Conservation (phyloP, 2,113 vertebrate species). For the Corapipo altera region DNA sequence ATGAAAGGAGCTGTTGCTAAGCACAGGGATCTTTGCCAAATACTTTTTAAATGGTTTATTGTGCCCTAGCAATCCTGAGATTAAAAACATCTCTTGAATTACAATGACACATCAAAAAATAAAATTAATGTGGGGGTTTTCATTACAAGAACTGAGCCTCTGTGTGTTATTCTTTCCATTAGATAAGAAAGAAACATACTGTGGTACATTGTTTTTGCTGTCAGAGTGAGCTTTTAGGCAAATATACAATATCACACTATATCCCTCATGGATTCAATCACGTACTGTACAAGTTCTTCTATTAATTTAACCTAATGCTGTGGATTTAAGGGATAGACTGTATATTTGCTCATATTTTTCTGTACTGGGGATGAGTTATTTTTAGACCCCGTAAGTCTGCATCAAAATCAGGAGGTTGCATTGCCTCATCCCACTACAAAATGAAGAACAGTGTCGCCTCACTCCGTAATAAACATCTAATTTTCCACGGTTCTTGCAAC, state of each 20-base stretch:
- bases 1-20: conserved; percentile 74
- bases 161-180: conserved; percentile 80
- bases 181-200: conserved; percentile 73
- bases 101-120: conserved; percentile 83
- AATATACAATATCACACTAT: conserved; percentile 75
- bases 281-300: conserved; percentile 42
- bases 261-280: conserved; percentile 66
- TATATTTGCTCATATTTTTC: conserved; percentile 45
- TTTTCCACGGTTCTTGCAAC: not conserved
- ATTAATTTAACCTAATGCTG: conserved; percentile 60
- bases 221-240: conserved; percentile 76
- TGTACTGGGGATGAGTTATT: conserved; percentile 24
- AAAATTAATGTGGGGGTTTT: conserved; percentile 81
- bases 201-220: conserved; percentile 73
- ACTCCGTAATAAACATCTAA: conserved; percentile 3
- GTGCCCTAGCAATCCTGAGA: conserved; percentile 78
- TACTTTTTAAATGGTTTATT: conserved; percentile 82
- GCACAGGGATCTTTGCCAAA: conserved; percentile 76
- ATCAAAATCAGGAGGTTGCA: not conserved
- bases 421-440: not conserved
- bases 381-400: conserved; percentile 35
- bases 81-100: conserved; percentile 86
- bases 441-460: not conserved
- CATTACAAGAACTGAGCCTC: conserved; percentile 79
- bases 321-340: conserved; percentile 49